Conservation (phyloP, 2,113 vertebrate species). For the Myotis yumanensis region DNA sequence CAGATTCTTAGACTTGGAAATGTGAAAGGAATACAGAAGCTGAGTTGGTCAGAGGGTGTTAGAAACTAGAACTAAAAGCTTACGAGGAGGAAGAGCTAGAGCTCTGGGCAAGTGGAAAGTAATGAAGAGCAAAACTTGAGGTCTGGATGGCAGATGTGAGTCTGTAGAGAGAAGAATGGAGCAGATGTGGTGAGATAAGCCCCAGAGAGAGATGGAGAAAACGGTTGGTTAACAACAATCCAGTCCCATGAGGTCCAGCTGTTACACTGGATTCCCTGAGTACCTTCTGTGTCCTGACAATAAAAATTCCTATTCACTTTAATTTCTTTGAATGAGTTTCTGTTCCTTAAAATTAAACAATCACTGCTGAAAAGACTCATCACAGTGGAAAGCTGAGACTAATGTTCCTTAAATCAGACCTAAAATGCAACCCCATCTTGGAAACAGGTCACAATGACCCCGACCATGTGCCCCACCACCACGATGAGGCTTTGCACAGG, state of each 20-base stretch:
- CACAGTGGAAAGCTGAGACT: background rate
- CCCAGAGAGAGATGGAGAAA: background rate
- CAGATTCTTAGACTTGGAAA: background rate
- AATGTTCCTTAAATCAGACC: background rate
- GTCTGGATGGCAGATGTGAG: rapidly evolving
- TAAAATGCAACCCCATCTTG: background rate
- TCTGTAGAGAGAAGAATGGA: background rate
- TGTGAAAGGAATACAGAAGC: background rate
- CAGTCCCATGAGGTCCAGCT: background rate
- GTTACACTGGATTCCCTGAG: background rate
- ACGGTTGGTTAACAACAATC: background rate
- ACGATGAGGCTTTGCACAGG: background rate
- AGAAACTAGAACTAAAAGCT: background rate
- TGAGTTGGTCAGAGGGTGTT: background rate
- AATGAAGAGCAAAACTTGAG: background rate
- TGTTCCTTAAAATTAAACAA: background rate
- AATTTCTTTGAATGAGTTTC: background rate
- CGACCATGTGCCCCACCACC: rapidly evolving
- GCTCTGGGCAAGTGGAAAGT: background rate
- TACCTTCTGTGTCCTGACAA: background rate
- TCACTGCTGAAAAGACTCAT: background rate
- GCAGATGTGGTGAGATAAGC: background rate
- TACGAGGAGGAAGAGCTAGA: background rate
- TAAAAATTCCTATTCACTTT: background rate
- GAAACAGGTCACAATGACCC: background rate